Evolutionary conservation across 2,113 vertebrate genomes (phyloP).

Genomic region (Calidris pygmaea): DNA sequence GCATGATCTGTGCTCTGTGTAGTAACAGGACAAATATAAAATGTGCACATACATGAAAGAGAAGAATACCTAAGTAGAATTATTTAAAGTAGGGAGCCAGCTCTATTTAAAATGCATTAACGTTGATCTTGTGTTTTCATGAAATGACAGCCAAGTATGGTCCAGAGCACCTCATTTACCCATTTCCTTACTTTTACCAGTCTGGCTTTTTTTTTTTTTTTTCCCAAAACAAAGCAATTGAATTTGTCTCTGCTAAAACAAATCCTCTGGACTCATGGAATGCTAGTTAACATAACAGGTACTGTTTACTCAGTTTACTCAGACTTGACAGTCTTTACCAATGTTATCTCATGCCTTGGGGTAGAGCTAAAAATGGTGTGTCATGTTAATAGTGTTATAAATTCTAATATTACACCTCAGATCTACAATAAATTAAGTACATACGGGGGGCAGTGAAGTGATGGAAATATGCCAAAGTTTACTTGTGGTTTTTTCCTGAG

Average conservation of each 20-base stretch:
- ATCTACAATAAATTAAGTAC: neutral
- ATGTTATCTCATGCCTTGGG: neutral
- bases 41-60: constrained; percentile 43
- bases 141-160: constrained; percentile 17
- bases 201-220: neutral
- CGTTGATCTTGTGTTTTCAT: constrained; percentile 13
- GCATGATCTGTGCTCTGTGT: constrained; percentile 19
- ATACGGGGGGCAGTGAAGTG: neutral
- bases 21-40: constrained; percentile 31
- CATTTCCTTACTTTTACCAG: neutral
- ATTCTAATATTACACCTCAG: neutral
- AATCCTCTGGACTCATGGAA: neutral
- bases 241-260: neutral
- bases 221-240: constrained; percentile 15
- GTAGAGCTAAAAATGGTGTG: neutral
- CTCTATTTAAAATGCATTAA: constrained; percentile 59
- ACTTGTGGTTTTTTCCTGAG: neutral
- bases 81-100: constrained; percentile 25
- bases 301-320: neutral
- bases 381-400: neutral
- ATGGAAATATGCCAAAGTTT: neutral
- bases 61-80: constrained; percentile 11
- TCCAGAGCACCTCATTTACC: constrained; percentile 8
- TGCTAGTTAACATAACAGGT: neutral
- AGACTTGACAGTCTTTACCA: neutral